Conservation (phyloP, 2,888 invertebrate species). For the Lobophora halterata region DNA sequence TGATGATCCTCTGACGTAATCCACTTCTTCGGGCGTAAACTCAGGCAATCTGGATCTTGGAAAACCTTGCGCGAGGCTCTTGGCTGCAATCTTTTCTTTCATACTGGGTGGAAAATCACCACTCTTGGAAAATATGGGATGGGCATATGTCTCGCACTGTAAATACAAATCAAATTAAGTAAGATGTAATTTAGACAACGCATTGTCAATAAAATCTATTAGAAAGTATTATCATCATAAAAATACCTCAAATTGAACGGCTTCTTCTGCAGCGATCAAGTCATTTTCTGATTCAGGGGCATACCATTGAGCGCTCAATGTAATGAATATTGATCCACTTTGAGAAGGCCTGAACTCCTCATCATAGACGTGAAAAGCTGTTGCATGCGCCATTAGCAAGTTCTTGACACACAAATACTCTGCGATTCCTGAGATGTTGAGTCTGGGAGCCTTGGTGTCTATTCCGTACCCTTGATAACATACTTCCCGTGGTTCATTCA, state of each 20-base stretch:
- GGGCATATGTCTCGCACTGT: slow-evolving; percentile 77
- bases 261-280: slow-evolving; percentile 61
- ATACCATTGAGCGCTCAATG: slow-evolving; percentile 52
- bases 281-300: slow-evolving; percentile 68
- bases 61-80: slow-evolving; percentile 80
- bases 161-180: slow-evolving; percentile 32
- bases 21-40: slow-evolving; percentile 81
- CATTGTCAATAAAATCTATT: too few species aligned
- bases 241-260: slow-evolving; percentile 69
- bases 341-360: too few species aligned
- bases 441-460: too few species aligned
- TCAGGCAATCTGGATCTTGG: slow-evolving; percentile 78
- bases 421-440: too few species aligned
- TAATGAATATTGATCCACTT: too few species aligned
- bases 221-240: neutral
- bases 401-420: too few species aligned
- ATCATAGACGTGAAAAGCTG: too few species aligned
- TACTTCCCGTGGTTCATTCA: too few species aligned
- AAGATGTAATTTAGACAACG: too few species aligned
- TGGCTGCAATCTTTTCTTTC: slow-evolving; percentile 75
- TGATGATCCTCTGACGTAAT: slow-evolving; percentile 74
- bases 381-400: too few species aligned
- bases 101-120: slow-evolving; percentile 83
- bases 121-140: slow-evolving; percentile 80
- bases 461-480: too few species aligned